These are phyloP conservation scores for Agelaius phoeniceus DNA, from an alignment of 2,113 vertebrate species.

Conservation along the genomic window DNA sequence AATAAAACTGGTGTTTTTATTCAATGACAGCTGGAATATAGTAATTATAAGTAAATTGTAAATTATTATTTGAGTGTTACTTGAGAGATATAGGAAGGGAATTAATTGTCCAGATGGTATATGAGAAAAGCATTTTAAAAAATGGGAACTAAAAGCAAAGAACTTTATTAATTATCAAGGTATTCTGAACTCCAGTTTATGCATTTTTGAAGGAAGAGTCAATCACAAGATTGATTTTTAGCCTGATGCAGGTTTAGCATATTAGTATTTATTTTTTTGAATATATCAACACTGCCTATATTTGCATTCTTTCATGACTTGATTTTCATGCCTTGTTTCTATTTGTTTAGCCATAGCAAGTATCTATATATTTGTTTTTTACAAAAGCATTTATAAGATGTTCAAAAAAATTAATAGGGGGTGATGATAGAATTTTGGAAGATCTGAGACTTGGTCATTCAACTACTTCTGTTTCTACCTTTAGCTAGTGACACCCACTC, in stretches of 20 bases:
- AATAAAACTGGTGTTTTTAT: not conserved
- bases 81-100: not conserved
- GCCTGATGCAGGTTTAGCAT: not conserved
- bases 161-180: not conserved
- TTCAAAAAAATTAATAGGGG: not conserved
- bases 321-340: not conserved
- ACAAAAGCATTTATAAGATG: not conserved
- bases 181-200: not conserved
- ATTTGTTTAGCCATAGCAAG: not conserved
- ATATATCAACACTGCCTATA: not conserved
- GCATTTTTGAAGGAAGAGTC: not conserved
- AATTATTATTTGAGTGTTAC: not conserved
- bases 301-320: not conserved
- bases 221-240: not conserved
- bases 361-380: not conserved
- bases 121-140: not conserved
- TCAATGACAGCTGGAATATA: not conserved
- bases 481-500: not conserved
- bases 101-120: not conserved
- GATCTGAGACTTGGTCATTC: not conserved
- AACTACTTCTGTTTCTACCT: not conserved
- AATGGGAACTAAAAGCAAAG: not conserved
- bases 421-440: not conserved
- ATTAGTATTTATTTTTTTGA: not conserved
- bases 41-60: not conserved